A percentile compares a stretch with the other conserved stretches of the same genome.
Conservation (phyloP, 2,888 invertebrate genomes). For the Phania funesta region DNA sequence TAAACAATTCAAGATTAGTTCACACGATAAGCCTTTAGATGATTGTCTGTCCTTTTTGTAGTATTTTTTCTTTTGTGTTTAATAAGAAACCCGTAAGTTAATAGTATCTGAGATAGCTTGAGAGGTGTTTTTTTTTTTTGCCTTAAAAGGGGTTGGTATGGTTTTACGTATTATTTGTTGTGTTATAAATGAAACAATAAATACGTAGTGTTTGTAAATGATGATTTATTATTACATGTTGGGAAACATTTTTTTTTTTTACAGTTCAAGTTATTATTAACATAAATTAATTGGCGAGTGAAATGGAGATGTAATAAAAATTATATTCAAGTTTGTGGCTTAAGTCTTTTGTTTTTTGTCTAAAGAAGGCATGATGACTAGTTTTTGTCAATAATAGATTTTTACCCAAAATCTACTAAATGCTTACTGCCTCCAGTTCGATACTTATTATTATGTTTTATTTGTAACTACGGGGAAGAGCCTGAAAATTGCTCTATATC, state of each 20-base stretch:
- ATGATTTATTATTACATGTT: slow-evolving; percentile 56
- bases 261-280: neutral
- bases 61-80: slow-evolving; percentile 3
- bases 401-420: too few relatives aligned
- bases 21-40: slow-evolving; percentile 70
- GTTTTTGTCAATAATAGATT: too few relatives aligned
- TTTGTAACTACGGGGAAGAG: too few relatives aligned
- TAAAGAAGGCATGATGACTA: neutral
- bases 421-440: too few relatives aligned
- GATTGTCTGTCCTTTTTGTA: slow-evolving; percentile 19
- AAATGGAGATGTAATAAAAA: slow-evolving; percentile 6
- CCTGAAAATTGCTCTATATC: too few relatives aligned
- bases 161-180: slow-evolving; percentile 9
- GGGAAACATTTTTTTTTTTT: slow-evolving; percentile 37
- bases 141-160: slow-evolving; percentile 17
- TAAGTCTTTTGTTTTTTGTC: slow-evolving; percentile 31
- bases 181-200: slow-evolving; percentile 31
- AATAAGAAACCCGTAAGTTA: slow-evolving; percentile 1
- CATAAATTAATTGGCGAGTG: neutral
- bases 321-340: slow-evolving; percentile 21
- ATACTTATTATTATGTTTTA: too few relatives aligned
- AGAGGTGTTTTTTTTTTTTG: slow-evolving; percentile 13
- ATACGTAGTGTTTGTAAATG: slow-evolving; percentile 35
- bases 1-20: slow-evolving; percentile 70
- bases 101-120: slow-evolving; percentile 3